Base-by-base conservation (phyloP, 1,140 invertebrate genomes). In the Chironomus tepperi region DNA sequence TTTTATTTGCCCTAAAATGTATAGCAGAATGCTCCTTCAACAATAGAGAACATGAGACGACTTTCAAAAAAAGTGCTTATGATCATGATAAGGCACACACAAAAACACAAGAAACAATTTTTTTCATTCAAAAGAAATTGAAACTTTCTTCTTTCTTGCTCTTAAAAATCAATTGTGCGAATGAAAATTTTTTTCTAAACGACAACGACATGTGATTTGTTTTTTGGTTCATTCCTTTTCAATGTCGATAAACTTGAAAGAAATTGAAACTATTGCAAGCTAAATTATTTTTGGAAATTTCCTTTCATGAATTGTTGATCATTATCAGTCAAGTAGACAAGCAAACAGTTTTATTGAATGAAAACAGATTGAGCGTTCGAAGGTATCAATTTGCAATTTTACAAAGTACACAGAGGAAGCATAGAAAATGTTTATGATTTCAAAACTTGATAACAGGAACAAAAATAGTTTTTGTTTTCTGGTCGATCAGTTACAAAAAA, bases 41-140 rank as follows among this genome's bases (percentile, higher is more conserved):
- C 24, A 34, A 57, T n/a, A 47, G n/a, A 57, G 47, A 57, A 57
- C n/a, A n/a, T 57, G 47, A 57, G 47, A 57, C 47, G n/a, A n/a
- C 12, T 57, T 57, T 57, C 47, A 12, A 57, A 57, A 47, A 8
- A 57, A 57, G 47, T 57, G 47, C 47, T n/a, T 57, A 34, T 57
- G 47, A 57, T 57, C 47, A 15, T 57, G 47, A 57, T 57, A 57
- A 57, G 47, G n/a, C 47, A 57, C 47, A 57, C 43, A 15, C 47
- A 57, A 57, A 57, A 47, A 47, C 47, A 57, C 15, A n/a, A n/a
- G 47, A 57, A 57, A 8, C 12, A 57, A 57, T 57, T n/a, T 34
- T 34, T 34, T 34, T 34, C 24, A 57, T n/a, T n/a, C 10, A 57
- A 57, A n/a, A 15, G 10, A 57, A 57, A 12, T 57, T 57, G 47